Evolutionary conservation across 1,140 invertebrate genomes (phyloP).

Genomic region (Scaptomyza graminum): DNA sequence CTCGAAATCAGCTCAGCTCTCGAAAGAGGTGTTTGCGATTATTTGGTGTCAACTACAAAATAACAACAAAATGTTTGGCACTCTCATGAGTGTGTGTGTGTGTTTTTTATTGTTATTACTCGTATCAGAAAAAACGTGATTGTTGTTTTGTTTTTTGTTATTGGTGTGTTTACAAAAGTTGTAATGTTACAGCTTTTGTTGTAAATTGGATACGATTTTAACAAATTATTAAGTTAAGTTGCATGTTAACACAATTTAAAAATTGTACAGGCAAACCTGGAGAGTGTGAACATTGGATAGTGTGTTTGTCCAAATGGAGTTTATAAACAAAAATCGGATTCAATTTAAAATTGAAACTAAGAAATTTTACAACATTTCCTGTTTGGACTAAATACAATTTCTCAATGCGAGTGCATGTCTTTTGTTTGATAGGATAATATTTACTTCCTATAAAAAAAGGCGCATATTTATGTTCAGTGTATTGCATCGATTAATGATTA

Average conservation of each 20-base stretch:
- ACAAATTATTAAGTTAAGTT: too few species aligned
- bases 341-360: too few species aligned
- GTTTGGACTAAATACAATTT: not conserved
- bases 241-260: too few species aligned
- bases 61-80: slow-evolving; percentile 75
- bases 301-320: too few species aligned
- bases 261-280: too few species aligned
- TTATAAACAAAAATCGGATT: too few species aligned
- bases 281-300: too few species aligned
- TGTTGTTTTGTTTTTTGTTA: slow-evolving; percentile 37
- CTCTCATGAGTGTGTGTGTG: slow-evolving; percentile 58
- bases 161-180: slow-evolving; percentile 22
- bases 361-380: too few species aligned
- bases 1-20: slow-evolving; percentile 6
- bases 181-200: slow-evolving; percentile 15
- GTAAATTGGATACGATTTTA: not conserved
- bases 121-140: slow-evolving; percentile 50
- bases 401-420: not conserved
- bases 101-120: slow-evolving; percentile 31
- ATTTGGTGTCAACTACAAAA: slow-evolving; percentile 77
- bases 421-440: slow-evolving; percentile 27
- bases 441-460: slow-evolving; percentile 26
- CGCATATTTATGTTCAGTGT: slow-evolving; percentile 1
- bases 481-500: slow-evolving; percentile 32
- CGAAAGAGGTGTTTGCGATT: slow-evolving; percentile 7